Evolutionary conservation across 2,888 invertebrate genomes (phyloP).

Genomic region (Melanostoma scalare): DNA sequence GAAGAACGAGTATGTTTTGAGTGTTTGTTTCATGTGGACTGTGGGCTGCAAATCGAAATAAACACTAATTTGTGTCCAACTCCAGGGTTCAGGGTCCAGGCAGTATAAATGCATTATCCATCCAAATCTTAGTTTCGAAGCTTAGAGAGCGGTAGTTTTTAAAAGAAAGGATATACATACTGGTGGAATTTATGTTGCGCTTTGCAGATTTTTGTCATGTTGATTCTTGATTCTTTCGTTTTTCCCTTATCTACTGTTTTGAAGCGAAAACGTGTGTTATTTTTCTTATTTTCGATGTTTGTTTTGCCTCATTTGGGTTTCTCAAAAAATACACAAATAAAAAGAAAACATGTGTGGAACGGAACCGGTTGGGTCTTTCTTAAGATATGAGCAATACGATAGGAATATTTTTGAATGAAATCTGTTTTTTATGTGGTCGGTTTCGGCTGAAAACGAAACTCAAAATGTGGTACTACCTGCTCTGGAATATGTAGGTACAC

Average conservation of each 20-base stretch:
- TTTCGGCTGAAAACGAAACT: slow-evolving; percentile 7
- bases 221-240: slow-evolving; percentile 9
- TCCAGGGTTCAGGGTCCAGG: too few species aligned
- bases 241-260: neutral
- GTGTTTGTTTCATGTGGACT: slow-evolving; percentile 43
- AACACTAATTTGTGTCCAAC: too few species aligned
- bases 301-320: slow-evolving; percentile 39
- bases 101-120: too few species aligned
- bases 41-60: slow-evolving; percentile 30
- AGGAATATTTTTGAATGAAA: slow-evolving; percentile 62
- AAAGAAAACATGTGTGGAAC: slow-evolving; percentile 42
- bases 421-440: slow-evolving; percentile 20
- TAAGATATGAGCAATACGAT: slow-evolving; percentile 26
- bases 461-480: slow-evolving; percentile 36
- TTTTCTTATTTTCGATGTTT: slow-evolving; percentile 27
- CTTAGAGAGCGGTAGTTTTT: too few species aligned
- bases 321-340: slow-evolving; percentile 7
- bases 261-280: slow-evolving; percentile 33
- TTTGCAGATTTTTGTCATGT: slow-evolving; percentile 9
- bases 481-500: neutral
- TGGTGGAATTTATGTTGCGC: neutral
- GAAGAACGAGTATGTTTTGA: neutral
- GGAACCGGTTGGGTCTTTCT: slow-evolving; percentile 38
- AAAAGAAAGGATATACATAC: slow-evolving; percentile 33
- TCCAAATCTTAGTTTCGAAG: too few species aligned